Conservation (phyloP, 2,888 invertebrate genomes). For the Acanthoscelides obtectus region DNA sequence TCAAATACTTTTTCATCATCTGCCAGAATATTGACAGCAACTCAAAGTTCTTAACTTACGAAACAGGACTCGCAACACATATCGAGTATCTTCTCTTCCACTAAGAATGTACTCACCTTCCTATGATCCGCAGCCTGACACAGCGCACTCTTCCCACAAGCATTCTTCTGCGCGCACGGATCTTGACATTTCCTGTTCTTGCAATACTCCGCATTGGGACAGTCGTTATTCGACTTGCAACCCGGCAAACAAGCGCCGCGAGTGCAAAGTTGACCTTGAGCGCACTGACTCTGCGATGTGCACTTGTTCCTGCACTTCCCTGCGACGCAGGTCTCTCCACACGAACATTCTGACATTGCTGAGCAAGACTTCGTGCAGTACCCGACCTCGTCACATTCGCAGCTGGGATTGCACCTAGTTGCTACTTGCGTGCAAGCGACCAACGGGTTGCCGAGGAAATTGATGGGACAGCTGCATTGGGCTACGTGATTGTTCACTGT, state of each 20-base stretch:
- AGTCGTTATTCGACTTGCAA: constrained; percentile 75
- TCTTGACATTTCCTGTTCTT: constrained; percentile 63
- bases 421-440: constrained; percentile 71
- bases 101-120: constrained; percentile 47
- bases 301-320: constrained; percentile 73
- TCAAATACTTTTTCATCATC: no score
- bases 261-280: constrained; percentile 70
- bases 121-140: constrained; percentile 77
- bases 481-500: constrained; percentile 78
- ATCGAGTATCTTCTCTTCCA: no score
- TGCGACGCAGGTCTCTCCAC: constrained; percentile 73
- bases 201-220: constrained; percentile 72
- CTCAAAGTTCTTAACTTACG: no score
- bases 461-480: constrained; percentile 79
- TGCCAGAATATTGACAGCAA: no score
- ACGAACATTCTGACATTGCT: constrained; percentile 65
- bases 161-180: constrained; percentile 61
- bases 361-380: constrained; percentile 72
- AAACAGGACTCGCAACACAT: no score
- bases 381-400: constrained; percentile 76
- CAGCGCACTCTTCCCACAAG: constrained; percentile 77
- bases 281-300: constrained; percentile 62
- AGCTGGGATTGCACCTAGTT: constrained; percentile 67
- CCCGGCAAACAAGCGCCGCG: constrained; percentile 72
- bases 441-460: constrained; percentile 77